Conservation (phyloP, 2,797 vertebrate genomes). For the Phoeniculus purpureus region DNA sequence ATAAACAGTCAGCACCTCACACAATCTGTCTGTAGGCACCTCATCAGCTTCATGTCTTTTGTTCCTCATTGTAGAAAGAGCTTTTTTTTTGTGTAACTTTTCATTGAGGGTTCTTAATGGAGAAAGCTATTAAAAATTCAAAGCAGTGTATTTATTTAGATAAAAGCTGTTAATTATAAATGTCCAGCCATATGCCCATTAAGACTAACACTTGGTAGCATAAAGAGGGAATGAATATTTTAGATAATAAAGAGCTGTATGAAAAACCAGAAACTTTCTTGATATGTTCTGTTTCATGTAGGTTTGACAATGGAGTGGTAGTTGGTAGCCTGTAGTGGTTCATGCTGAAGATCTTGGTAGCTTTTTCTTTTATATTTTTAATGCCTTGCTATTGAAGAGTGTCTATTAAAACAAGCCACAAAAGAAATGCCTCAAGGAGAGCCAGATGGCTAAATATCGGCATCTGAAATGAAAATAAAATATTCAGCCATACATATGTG, state of each 20-base stretch:
- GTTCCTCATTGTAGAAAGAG: neutral
- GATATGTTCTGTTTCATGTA: conserved; percentile 19
- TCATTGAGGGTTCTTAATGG: neutral
- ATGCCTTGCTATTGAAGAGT: conserved; percentile 42
- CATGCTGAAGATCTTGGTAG: conserved; percentile 6
- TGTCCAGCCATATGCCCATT: conserved; percentile 65
- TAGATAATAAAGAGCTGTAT: conserved; percentile 73
- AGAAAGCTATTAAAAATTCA: conserved; percentile 49
- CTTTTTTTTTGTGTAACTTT: neutral
- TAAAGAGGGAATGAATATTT: conserved; percentile 53
- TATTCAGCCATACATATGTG: conserved; percentile 55
- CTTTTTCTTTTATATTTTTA: conserved; percentile 48
- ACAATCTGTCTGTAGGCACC: neutral
- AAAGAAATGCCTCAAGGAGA: conserved; percentile 60
- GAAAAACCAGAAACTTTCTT: conserved; percentile 59
- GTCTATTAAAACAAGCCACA: conserved; percentile 9
- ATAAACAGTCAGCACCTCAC: neutral
- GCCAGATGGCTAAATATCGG: conserved; percentile 68
- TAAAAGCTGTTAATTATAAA: conserved; percentile 78
- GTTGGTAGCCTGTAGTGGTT: conserved; percentile 37
- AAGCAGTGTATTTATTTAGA: conserved; percentile 56
- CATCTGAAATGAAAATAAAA: conserved; percentile 70
- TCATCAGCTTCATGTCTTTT: neutral
- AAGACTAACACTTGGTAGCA: neutral
- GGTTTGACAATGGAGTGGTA: conserved; percentile 37